A percentile compares a stretch with the other conserved stretches of the same genome.
Conservation (phyloP, 2,797 vertebrate species). For the Lateolabrax maculatus region DNA sequence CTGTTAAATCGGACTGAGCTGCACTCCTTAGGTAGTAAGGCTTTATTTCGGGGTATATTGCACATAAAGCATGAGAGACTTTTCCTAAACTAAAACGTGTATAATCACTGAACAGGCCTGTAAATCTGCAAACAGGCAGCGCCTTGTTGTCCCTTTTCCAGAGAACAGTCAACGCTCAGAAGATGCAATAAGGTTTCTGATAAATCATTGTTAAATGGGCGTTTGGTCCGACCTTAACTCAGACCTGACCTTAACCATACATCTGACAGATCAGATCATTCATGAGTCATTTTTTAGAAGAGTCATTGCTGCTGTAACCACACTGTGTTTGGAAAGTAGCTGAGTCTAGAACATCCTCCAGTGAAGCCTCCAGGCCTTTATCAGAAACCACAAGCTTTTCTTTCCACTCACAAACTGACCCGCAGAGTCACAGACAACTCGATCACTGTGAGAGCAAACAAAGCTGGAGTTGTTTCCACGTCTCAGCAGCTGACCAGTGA, state of each 20-base stretch:
- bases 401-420: slow-evolving; percentile 23
- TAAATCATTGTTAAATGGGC: neutral
- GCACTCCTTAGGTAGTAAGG: too few relatives aligned
- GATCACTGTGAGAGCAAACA: slow-evolving; percentile 49
- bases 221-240: neutral
- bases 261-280: neutral
- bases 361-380: neutral
- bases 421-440: slow-evolving; percentile 24
- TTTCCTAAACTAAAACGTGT: too few relatives aligned
- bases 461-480: slow-evolving; percentile 32
- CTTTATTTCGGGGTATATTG: too few relatives aligned
- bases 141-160: neutral
- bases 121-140: too few relatives aligned
- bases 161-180: neutral
- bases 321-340: slow-evolving; percentile 41
- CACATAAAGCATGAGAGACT: neutral
- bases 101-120: too few relatives aligned
- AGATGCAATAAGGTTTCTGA: neutral
- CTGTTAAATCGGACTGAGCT: too few relatives aligned
- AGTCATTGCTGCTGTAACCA: slow-evolving; percentile 29
- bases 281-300: neutral
- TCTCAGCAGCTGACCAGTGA: slow-evolving; percentile 41
- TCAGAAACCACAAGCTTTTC: slow-evolving; percentile 2
- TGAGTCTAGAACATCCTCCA: slow-evolving; percentile 9
- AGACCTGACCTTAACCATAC: neutral